Conservation (phyloP, 2,113 vertebrate species). For the Siphamia tubifer region DNA sequence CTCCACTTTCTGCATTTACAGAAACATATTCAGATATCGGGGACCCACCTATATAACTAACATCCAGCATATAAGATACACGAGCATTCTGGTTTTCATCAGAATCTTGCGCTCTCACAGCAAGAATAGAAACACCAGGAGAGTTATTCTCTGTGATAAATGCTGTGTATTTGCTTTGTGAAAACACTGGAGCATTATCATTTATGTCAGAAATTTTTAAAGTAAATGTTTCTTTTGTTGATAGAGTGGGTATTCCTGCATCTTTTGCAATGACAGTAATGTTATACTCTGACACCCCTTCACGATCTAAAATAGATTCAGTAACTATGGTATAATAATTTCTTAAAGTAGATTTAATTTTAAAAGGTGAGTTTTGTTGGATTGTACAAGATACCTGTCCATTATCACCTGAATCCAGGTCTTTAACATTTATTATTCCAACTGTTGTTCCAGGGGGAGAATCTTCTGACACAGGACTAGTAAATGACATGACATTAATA, state of each 20-base stretch:
- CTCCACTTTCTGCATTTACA: constrained; percentile 61
- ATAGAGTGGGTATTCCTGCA: constrained; percentile 49
- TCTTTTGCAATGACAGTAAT: constrained; percentile 63
- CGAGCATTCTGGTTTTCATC: constrained; percentile 57
- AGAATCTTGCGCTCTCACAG: constrained; percentile 11
- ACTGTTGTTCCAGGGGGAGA: constrained; percentile 45
- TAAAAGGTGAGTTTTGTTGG: constrained; percentile 33
- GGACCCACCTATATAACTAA: constrained; percentile 14
- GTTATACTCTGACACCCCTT: constrained; percentile 57
- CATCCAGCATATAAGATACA: constrained; percentile 50
- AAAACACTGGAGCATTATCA: constrained; percentile 68
- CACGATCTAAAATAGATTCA: constrained; percentile 58
- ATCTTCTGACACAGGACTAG: constrained; percentile 45
- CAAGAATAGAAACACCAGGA: constrained; percentile 30
- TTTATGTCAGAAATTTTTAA: constrained; percentile 68
- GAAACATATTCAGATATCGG: constrained; percentile 56
- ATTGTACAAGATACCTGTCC: constrained; percentile 48
- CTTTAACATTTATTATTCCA: constrained; percentile 60
- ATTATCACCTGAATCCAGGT: constrained; percentile 52
- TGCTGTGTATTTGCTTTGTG: constrained; percentile 19
- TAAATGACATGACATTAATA: constrained; percentile 44
- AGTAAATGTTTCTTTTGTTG: constrained; percentile 14
- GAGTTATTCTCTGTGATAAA: constrained; percentile 48
- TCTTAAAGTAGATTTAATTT: constrained; percentile 59
- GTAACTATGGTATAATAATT: constrained; percentile 65